Evolutionary conservation across 2,888 invertebrate genomes (phyloP), one percentile per base, ranked within the genome.

Genomic region (Epinotia nisella): DNA sequence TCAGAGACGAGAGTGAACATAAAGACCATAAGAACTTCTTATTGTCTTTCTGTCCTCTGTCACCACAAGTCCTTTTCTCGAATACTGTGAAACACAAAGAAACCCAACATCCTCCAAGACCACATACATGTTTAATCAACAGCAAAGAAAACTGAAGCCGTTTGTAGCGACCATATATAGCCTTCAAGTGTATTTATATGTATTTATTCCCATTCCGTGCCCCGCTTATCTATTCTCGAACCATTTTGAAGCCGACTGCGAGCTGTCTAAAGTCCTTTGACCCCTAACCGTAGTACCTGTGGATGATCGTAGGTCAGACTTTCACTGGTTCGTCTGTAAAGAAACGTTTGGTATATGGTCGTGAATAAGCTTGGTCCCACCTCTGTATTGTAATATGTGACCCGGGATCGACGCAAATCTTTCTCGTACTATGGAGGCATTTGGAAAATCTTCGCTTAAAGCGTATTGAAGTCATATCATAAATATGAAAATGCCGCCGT

Each of bases 351-450:
- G 7, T 49, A n/a, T 7, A n/a, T 49, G 4, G 7, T 49, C 5
- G n/a, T 49, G n/a, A 49, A 49, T n/a, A n/a, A 49, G 7, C 49
- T 7, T 49, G 49, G n/a, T 49, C n/a, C 49, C 13, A 70, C 64
- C 70, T 56, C 35, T 10, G 45, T 35, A 70, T 64, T 58, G 62
- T 64, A 64, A 70, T 70, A 70, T 70, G 70, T 41, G 62, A 56
- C 70, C 70, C 35, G 61, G 29, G 13, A 45, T 56, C 21, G 19
- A 29, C 17, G 66, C 13, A 70, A 64, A 70, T 70, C 70, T 70
- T 70, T 70, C 56, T 35, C 55, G 15, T 29, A n/a, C 5, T 29
- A 45, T 39, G 39, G 51, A 60, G 53, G 53, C 69, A 53, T 61
- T 61, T 39, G 41, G 24, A 3, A 69, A 69, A 61, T 61, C 69